Evolutionary conservation across 1,140 invertebrate genomes (phyloP).

Genomic region (Microplitis demolitor): DNA sequence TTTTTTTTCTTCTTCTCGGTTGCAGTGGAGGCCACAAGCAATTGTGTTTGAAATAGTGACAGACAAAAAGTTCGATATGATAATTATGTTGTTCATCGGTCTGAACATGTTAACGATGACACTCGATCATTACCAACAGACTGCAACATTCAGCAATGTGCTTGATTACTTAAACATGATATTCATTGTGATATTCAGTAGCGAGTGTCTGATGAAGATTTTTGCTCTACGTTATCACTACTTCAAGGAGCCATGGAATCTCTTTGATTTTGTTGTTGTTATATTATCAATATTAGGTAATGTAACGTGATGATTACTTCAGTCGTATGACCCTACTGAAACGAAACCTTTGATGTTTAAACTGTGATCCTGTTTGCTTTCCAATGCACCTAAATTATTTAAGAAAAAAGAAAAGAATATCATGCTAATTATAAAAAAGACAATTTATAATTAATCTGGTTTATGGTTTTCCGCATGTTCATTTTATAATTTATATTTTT

Average conservation of each 20-base stretch:
- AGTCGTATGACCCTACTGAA: constrained; percentile 59
- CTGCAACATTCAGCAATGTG: constrained; percentile 78
- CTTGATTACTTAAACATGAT: constrained; percentile 93
- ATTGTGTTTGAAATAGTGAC: constrained; percentile 97
- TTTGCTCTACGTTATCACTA: constrained; percentile 96
- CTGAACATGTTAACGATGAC: constrained; percentile 99
- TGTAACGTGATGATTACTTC: constrained; percentile 59
- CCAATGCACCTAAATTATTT: not conserved
- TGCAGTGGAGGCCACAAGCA: constrained; percentile 91
- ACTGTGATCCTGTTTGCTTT: constrained; percentile 49
- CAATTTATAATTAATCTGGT: too few relatives aligned
- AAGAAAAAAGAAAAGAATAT: not conserved
- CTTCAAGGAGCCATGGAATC: constrained; percentile 99
- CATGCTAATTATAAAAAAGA: too few relatives aligned
- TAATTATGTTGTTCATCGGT: constrained; percentile 98
- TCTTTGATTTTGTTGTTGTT: constrained; percentile 99
- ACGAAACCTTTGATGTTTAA: constrained; percentile 27
- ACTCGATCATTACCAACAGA: constrained; percentile 92
- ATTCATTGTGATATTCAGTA: constrained; percentile 98
- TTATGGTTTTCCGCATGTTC: constrained; percentile 7
- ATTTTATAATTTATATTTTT: constrained; percentile 6
- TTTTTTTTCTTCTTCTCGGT: constrained; percentile 26
- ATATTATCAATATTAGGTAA: constrained; percentile 97
- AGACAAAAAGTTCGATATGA: constrained; percentile 99
- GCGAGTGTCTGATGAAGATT: constrained; percentile 96